Base-by-base conservation (phyloP, 2,797 vertebrate genomes). In the Myripristis murdjan region DNA sequence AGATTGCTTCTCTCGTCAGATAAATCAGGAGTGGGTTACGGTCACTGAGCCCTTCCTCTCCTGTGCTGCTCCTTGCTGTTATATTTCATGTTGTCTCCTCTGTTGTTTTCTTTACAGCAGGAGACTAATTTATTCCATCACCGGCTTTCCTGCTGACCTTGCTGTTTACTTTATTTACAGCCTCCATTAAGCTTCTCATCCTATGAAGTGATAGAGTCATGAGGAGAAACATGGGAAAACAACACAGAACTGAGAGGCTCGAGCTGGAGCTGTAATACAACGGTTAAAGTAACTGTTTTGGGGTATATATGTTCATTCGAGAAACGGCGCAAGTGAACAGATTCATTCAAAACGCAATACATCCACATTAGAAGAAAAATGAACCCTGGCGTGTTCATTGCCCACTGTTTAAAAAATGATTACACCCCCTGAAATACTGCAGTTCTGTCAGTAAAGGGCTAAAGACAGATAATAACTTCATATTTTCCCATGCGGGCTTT, bases 101-200 rank as follows among this genome's bases (percentile, higher is more conserved):
- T 62, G 73, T 87, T 89, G 82, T 90, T 91, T 85, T 85, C 79
- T 84, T 77, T 81, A 12, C 61, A 63, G 69, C 63, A 3, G 48
- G 71, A 70, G 79, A 61, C 77, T 89, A 90, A 92, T 91, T 91
- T 88, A 93, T 93, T 92, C 89, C 79, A 80, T 89, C 83, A 69
- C 67, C 73, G 57, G 33, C 41, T 77, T 85, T 88, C 79, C 75
- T 65, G 87, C 85, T 91, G 88, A 89, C 83, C 84, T 87, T 87
- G 90, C 79, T 58, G 46, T 87, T 88, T 77, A 66, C 75, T 82
- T 83, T 87, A 91, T 90, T 92, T 91, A 90, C 75, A 82, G 23
- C 85, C 69, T 73, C 77, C 53, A 84, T 86, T 82, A 87, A 80
- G 77, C 53, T 6, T 54, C 78, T 73, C 69, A 49, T 83, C 67